Evolutionary conservation across 2,113 vertebrate genomes (phyloP).

Genomic region (Montifringilla adamsi): DNA sequence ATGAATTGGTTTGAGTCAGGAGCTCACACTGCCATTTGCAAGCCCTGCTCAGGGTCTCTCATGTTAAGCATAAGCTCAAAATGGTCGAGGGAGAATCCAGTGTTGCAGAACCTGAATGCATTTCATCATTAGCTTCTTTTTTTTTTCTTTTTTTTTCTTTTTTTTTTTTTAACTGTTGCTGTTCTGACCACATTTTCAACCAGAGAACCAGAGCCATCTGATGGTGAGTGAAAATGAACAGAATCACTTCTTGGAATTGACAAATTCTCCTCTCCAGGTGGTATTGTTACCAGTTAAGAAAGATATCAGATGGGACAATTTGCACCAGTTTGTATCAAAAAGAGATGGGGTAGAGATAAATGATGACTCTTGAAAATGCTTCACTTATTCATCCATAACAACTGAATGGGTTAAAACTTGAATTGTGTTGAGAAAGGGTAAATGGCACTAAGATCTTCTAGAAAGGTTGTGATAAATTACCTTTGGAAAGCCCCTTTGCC

Average conservation of each 20-base stretch:
- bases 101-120: neutral
- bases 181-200: neutral
- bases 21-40: neutral
- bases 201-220: neutral
- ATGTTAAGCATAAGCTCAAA: neutral
- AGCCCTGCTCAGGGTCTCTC: neutral
- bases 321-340: neutral
- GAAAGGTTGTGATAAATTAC: neutral
- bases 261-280: neutral
- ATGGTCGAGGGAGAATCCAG: neutral
- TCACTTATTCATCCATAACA: neutral
- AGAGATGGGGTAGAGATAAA: neutral
- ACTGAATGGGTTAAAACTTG: neutral
- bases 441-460: neutral
- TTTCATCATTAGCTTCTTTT: neutral
- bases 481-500: neutral
- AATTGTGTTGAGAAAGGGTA: neutral
- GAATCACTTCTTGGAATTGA: neutral
- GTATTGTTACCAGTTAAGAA: neutral
- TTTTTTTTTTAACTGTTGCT: neutral
- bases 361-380: neutral
- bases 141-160: fast-evolving
- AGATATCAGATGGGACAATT: neutral
- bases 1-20: neutral
- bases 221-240: neutral